Evolutionary conservation across 2,797 vertebrate genomes (phyloP).

Genomic region (Macropus fuliginosus): DNA sequence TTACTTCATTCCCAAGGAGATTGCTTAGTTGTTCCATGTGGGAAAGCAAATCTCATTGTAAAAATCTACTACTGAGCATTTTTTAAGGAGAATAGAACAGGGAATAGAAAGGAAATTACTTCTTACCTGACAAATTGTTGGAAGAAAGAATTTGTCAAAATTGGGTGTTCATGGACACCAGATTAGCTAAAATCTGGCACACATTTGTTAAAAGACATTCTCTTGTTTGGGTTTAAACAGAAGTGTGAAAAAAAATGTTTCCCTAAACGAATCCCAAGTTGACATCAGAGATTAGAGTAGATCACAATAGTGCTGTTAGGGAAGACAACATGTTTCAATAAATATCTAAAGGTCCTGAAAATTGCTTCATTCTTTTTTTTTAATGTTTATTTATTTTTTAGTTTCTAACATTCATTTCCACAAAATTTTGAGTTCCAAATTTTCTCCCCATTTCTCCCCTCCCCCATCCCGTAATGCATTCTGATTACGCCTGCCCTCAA

Average conservation of each 20-base stretch:
- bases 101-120: slow-evolving; percentile 65
- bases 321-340: slow-evolving; percentile 58
- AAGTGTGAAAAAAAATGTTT: background rate
- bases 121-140: slow-evolving; percentile 71
- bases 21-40: slow-evolving; percentile 11
- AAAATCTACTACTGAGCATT: slow-evolving; percentile 12
- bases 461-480: too few relatives aligned
- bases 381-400: too few relatives aligned
- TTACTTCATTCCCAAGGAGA: slow-evolving; percentile 4
- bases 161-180: slow-evolving; percentile 65
- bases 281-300: background rate
- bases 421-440: too few relatives aligned
- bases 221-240: slow-evolving; percentile 63
- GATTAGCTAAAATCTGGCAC: slow-evolving; percentile 39
- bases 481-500: too few relatives aligned
- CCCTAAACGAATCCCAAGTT: background rate
- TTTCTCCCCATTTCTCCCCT: too few relatives aligned
- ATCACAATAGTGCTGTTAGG: slow-evolving; percentile 44
- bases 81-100: slow-evolving; percentile 31
- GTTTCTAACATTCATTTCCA: too few relatives aligned
- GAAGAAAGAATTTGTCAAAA: slow-evolving; percentile 76
- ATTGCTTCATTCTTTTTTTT: too few relatives aligned
- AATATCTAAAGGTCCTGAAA: slow-evolving; percentile 60
- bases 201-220: slow-evolving; percentile 59
- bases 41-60: slow-evolving; percentile 46